Conservation (phyloP, 2,888 invertebrate genomes). For the Archaeoteleia sp. region DNA sequence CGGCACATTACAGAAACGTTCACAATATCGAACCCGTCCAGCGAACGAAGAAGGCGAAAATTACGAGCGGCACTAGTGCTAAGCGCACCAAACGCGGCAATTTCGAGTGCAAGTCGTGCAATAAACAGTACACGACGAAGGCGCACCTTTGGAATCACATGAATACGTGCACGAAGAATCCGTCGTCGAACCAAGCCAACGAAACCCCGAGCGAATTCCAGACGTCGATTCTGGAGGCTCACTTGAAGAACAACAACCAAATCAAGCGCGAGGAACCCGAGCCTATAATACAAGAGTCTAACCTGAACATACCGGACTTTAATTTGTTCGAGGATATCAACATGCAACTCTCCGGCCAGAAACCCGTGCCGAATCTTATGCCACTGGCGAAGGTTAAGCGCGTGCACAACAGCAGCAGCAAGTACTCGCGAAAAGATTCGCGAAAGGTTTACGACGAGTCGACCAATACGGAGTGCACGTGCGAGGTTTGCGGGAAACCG, state of each 20-base stretch:
- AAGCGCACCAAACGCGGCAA: slow-evolving; percentile 59
- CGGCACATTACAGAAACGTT: slow-evolving; percentile 69
- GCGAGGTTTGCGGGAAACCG: slow-evolving; percentile 79
- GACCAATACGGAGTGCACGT: slow-evolving; percentile 72
- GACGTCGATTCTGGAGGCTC: slow-evolving; percentile 68
- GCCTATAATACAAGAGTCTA: slow-evolving; percentile 59
- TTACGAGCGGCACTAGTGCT: slow-evolving; percentile 18
- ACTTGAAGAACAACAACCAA: slow-evolving; percentile 70
- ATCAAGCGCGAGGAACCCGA: slow-evolving; percentile 63
- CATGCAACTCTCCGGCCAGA: slow-evolving; percentile 70
- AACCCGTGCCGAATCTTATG: slow-evolving; percentile 71
- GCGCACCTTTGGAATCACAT: slow-evolving; percentile 69
- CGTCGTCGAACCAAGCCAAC: slow-evolving; percentile 15
- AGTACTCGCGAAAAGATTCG: slow-evolving; percentile 71
- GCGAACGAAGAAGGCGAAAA: slow-evolving; percentile 51
- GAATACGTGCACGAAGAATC: slow-evolving; percentile 61
- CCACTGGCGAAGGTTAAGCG: slow-evolving; percentile 63
- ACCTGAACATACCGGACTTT: slow-evolving; percentile 72
- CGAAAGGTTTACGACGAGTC: slow-evolving; percentile 77
- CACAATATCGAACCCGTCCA: slow-evolving; percentile 63
- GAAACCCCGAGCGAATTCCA: slow-evolving; percentile 33
- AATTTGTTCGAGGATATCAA: slow-evolving; percentile 73
- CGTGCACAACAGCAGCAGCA: slow-evolving; percentile 56
- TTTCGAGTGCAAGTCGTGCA: slow-evolving; percentile 70
- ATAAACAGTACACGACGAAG: slow-evolving; percentile 69